Evolutionary conservation across 2,888 invertebrate genomes (phyloP).

Genomic region (Siphonodentalium dalli): DNA sequence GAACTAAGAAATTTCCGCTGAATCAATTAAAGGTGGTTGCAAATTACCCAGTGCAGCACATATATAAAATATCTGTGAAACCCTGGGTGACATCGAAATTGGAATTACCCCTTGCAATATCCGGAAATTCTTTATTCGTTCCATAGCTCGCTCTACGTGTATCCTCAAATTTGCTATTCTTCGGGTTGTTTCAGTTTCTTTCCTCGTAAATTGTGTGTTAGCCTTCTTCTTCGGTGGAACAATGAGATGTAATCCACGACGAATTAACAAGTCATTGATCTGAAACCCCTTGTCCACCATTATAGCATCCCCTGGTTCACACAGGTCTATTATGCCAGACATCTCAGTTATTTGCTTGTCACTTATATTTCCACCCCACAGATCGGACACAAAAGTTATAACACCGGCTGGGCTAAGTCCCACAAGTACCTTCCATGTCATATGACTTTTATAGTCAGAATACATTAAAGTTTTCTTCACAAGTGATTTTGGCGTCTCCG

Average conservation of each 20-base stretch:
- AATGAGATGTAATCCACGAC: conserved; percentile 13
- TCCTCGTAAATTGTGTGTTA: conserved; percentile 4
- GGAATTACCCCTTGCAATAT: conserved; percentile 15
- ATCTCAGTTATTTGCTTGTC: conserved; percentile 25
- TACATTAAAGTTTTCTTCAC: conserved; percentile 16
- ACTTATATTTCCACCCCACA: conserved; percentile 27
- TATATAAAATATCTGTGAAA: conserved; percentile 7
- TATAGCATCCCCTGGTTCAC: conserved; percentile 29
- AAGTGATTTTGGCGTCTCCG: conserved; percentile 23
- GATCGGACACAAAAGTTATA: conserved; percentile 28
- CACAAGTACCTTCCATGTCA: conserved; percentile 24
- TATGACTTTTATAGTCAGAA: conserved; percentile 24
- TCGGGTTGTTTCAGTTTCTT: conserved; percentile 16
- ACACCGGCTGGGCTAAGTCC: conserved; percentile 27
- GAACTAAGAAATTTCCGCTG: neutral
- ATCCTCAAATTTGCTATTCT: conserved; percentile 20
- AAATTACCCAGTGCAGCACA: no score
- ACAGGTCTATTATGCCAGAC: conserved; percentile 21
- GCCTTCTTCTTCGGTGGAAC: conserved; percentile 24
- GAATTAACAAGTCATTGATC: conserved; percentile 21
- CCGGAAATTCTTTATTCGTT: conserved; percentile 15
- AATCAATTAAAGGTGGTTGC: no score
- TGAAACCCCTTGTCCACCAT: conserved; percentile 35
- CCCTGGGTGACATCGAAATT: conserved; percentile 1
- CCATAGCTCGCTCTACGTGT: conserved; percentile 14